These are phyloP conservation scores for Uloborus plumipes DNA, from an alignment of 2,888 invertebrate genomes.

Conservation along the genomic window DNA sequence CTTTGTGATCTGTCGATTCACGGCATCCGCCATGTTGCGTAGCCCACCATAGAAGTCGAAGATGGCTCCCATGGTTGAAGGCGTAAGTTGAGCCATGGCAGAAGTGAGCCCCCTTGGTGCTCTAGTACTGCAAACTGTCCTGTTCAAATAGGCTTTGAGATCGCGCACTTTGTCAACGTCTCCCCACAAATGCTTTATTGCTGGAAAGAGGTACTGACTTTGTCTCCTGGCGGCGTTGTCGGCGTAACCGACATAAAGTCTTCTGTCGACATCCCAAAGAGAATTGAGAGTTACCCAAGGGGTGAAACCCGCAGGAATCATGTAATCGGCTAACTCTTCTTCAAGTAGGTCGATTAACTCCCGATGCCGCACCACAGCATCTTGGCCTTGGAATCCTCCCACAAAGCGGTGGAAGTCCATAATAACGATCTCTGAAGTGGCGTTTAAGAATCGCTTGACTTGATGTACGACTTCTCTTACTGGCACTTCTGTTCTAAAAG, in stretches of 20 bases:
- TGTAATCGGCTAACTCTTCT: conserved; percentile 75
- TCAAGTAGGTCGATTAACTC: conserved; percentile 76
- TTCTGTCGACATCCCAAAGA: conserved; percentile 75
- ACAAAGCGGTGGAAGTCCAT: conserved; percentile 88
- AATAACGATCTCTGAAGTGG: conserved; percentile 74
- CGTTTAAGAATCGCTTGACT: conserved; percentile 79
- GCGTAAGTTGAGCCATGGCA: conserved; percentile 66
- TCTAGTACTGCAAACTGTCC: conserved; percentile 47
- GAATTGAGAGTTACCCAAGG: conserved; percentile 76
- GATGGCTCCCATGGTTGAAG: conserved; percentile 45
- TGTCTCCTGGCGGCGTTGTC: conserved; percentile 72
- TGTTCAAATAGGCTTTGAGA: conserved; percentile 74
- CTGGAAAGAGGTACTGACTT: conserved; percentile 43
- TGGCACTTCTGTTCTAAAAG: conserved; percentile 65
- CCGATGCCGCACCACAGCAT: conserved; percentile 73
- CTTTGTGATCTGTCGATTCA: conserved; percentile 58
- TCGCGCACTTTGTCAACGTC: conserved; percentile 75
- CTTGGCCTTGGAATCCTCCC: conserved; percentile 59
- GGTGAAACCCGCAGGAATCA: conserved; percentile 74
- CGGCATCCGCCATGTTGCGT: conserved; percentile 65
- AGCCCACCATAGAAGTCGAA: conserved; percentile 64
- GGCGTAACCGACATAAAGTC: conserved; percentile 77
- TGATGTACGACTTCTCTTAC: conserved; percentile 73
- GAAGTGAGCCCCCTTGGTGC: conserved; percentile 29
- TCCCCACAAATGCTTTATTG: conserved; percentile 74